Percentiles rank a stretch among this genome's conserved stretches.
phyloP scores from a whole-genome alignment of 2,797 vertebrate species.

The Centropyge bicolor region DNA sequence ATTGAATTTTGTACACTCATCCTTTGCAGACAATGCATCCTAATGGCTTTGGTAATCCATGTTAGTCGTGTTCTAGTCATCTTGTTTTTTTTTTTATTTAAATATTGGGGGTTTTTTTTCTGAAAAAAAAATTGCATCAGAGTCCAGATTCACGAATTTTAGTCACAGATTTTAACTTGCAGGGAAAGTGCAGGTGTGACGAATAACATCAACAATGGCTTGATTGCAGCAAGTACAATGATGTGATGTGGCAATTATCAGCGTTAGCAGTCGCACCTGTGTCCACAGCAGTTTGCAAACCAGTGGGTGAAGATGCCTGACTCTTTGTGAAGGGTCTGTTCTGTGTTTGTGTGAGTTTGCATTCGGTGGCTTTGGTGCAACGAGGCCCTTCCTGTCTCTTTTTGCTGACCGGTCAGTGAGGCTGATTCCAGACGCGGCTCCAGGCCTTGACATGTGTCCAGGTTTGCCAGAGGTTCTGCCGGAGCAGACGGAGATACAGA shows the following conservation, averaged over 20 bases:
- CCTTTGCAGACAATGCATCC: neutral
- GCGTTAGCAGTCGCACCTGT: neutral
- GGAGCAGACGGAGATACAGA: slow-evolving; percentile 26
- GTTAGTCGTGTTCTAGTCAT: neutral
- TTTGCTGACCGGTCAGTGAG: slow-evolving; percentile 5
- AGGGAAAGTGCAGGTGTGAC: neutral
- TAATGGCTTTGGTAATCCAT: neutral
- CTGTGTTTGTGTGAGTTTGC: neutral
- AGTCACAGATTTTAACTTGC: neutral
- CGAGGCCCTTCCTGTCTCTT: neutral
- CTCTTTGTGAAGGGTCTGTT: neutral
- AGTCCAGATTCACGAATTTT: neutral
- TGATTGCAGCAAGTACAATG: no score
- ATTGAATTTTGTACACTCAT: neutral
- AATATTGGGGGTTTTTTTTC: neutral
- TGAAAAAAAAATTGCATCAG: neutral
- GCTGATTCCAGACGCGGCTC: slow-evolving; percentile 1
- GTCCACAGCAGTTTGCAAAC: neutral
- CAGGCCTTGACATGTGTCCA: slow-evolving; percentile 40
- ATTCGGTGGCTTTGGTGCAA: neutral
- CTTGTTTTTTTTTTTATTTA: no score
- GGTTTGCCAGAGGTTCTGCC: slow-evolving; percentile 34
- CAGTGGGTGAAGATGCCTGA: neutral
- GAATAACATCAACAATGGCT: neutral
- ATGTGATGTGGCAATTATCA: no score